phyloP scores from a whole-genome alignment of 1,140 invertebrate species.

The fruit fly (Drosophila melanogaster) region Release_6_plus_ISO1_MT NT_033777.3:15944001-15944500 shows the following conservation, averaged over 20 bases:
- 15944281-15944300: conserved; percentile 43
- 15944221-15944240: conserved; percentile 28
- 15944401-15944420: conserved; percentile 8
- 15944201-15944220: conserved; percentile 47
- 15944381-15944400: conserved; percentile 17
- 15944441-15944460: conserved; percentile 40
- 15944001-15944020: conserved; percentile 25
- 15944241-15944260: conserved; percentile 41
- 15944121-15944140: conserved; percentile 15
- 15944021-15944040: conserved; percentile 31
- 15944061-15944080: conserved; percentile 52
- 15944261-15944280: conserved; percentile 26
- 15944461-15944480: conserved; percentile 3
- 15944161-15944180: conserved; percentile 31
- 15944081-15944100: conserved; percentile 22
- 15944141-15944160: conserved; percentile 10
- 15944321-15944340: conserved; percentile 27
- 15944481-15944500: conserved; percentile 47
- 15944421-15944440: conserved; percentile 40
- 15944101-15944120: conserved; percentile 14
- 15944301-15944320: conserved; percentile 19
- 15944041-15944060: conserved; percentile 37
- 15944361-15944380: conserved; percentile 29
- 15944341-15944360: conserved; percentile 51
- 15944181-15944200: conserved; percentile 47